Conservation (phyloP, 2,113 vertebrate genomes). For the Ciconia maguari region DNA sequence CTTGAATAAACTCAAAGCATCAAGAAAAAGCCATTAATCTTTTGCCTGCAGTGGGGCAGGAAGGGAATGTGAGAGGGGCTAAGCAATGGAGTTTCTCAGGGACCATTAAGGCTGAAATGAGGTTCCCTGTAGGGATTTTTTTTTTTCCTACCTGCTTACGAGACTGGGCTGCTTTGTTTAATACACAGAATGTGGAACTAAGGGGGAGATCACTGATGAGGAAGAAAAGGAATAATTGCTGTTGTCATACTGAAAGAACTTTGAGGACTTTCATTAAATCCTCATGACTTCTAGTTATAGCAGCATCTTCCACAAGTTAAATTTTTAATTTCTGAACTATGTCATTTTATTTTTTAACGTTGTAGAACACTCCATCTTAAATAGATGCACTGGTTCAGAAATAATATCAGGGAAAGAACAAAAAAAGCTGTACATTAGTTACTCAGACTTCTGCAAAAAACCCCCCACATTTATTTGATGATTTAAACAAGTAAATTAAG, state of each 20-base stretch:
- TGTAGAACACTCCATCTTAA: not conserved
- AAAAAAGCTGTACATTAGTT: not conserved
- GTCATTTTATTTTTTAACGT: not conserved
- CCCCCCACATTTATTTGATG: not conserved
- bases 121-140: not conserved
- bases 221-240: not conserved
- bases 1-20: not conserved
- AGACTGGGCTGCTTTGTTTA: not conserved
- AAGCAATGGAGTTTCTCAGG: not conserved
- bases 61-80: not conserved
- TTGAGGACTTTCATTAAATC: constrained; percentile 17
- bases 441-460: not conserved
- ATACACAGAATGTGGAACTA: not conserved
- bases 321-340: constrained; percentile 37
- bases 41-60: not conserved
- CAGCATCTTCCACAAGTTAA: constrained; percentile 2
- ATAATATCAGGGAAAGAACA: not conserved
- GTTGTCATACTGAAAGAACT: not conserved
- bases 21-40: not conserved
- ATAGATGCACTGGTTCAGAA: not conserved
- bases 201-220: not conserved
- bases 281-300: constrained; percentile 11
- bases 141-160: not conserved
- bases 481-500: not conserved
- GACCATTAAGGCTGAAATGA: not conserved